Conservation (phyloP, 2,113 vertebrate genomes). For the Illadopsis cleaveri region DNA sequence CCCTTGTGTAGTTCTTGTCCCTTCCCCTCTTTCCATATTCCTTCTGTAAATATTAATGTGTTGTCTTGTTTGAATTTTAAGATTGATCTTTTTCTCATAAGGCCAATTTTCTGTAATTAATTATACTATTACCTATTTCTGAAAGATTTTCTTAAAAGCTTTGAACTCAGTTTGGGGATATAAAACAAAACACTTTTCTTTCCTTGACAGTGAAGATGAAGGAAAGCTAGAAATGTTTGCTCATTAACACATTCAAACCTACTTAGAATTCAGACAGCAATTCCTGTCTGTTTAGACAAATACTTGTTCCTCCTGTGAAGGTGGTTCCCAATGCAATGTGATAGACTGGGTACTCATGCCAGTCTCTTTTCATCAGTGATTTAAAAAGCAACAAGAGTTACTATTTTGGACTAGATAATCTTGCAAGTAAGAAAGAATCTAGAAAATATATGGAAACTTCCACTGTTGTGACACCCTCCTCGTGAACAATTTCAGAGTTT, state of each 20-base stretch:
- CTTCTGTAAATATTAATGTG: neutral
- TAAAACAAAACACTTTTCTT: neutral
- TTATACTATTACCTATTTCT: neutral
- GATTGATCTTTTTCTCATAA: neutral
- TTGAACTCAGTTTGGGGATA: neutral
- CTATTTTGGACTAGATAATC: neutral
- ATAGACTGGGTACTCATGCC: neutral
- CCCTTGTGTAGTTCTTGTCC: neutral
- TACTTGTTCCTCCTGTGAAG: neutral
- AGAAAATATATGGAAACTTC: neutral
- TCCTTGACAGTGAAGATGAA: neutral
- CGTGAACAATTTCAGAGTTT: neutral
- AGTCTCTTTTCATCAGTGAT: neutral
- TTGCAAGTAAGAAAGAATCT: neutral
- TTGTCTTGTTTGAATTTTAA: slow-evolving; percentile 3
- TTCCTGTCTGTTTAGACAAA: neutral
- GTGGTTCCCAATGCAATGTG: neutral
- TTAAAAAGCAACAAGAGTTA: neutral
- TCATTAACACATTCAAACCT: neutral
- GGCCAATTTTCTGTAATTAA: neutral
- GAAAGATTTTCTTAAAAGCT: neutral
- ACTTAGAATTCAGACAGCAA: neutral
- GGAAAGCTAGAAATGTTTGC: neutral
- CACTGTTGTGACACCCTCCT: neutral
- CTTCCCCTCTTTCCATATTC: neutral